Percentiles rank a stretch among this genome's conserved stretches.
phyloP scores from a whole-genome alignment of 2,113 vertebrate genomes.

The Poeciliopsis prolifica region DNA sequence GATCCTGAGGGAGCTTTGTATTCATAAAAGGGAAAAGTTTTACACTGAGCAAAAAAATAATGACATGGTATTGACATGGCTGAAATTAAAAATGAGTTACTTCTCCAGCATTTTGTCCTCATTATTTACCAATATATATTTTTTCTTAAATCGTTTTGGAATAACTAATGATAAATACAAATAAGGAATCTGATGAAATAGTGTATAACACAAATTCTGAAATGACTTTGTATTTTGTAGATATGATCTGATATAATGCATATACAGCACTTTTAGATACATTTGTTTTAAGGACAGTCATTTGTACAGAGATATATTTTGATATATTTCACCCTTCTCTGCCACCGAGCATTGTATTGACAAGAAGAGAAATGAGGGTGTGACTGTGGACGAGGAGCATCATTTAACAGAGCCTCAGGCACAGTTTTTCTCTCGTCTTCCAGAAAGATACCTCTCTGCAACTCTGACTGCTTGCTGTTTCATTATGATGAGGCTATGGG shows the following conservation, averaged over 20 bases:
- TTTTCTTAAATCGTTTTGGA: constrained; percentile 9
- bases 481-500: constrained; percentile 82
- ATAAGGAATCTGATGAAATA: neutral
- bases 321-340: constrained; percentile 47
- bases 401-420: constrained; percentile 77
- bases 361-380: constrained; percentile 78
- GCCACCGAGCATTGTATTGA: constrained; percentile 69
- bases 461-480: constrained; percentile 79
- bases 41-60: constrained; percentile 4
- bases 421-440: constrained; percentile 68
- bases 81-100: constrained; percentile 12
- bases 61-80: constrained; percentile 8
- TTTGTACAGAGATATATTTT: constrained; percentile 47
- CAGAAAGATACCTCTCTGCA: constrained; percentile 72
- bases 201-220: neutral
- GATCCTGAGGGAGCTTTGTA: constrained; percentile 3
- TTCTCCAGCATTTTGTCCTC: constrained; percentile 26
- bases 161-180: neutral
- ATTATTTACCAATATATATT: constrained; percentile 1
- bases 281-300: constrained; percentile 27
- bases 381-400: constrained; percentile 75
- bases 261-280: constrained; percentile 1
- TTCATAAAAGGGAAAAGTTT: neutral
- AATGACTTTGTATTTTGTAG: neutral
- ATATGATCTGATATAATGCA: neutral